Percentiles rank a stretch among this genome's conserved stretches.
phyloP scores from a whole-genome alignment of 2,113 vertebrate genomes.

The Eira barbara region DNA sequence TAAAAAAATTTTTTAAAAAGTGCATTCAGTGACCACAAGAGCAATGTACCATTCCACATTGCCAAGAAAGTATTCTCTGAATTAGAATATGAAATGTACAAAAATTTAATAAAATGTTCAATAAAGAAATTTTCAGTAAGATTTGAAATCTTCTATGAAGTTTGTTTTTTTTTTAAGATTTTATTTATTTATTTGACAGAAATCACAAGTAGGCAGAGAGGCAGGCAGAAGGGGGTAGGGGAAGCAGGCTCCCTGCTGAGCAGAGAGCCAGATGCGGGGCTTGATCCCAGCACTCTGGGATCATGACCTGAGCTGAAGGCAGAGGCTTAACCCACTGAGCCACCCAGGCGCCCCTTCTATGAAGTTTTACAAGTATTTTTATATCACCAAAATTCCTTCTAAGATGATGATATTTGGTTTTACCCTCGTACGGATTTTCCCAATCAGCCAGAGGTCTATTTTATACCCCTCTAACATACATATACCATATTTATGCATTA shows the following conservation, averaged over 20 bases:
- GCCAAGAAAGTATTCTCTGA: not conserved
- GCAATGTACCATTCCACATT: not conserved
- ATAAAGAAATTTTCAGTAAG: not conserved
- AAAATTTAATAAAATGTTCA: not conserved
- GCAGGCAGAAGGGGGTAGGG: no score
- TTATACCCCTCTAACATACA: not conserved
- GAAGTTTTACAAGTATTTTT: not conserved
- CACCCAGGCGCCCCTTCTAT: not conserved
- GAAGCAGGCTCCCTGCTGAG: no score
- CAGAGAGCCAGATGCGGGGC: no score
- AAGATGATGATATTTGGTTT: not conserved
- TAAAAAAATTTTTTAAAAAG: no score
- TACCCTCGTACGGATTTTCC: not conserved
- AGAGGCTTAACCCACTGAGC: no score
- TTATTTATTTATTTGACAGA: no score
- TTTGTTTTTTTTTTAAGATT: not conserved
- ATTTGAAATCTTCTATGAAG: conserved; percentile 7
- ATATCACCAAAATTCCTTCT: not conserved
- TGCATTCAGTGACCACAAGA: not conserved
- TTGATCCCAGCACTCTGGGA: no score
- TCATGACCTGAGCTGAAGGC: no score
- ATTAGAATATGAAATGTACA: not conserved
- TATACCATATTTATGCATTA: not conserved
- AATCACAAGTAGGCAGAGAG: no score
- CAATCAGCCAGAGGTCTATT: not conserved